Evolutionary conservation across 2,113 vertebrate species (phyloP).

Genomic region (Onychostoma macrolepis): DNA sequence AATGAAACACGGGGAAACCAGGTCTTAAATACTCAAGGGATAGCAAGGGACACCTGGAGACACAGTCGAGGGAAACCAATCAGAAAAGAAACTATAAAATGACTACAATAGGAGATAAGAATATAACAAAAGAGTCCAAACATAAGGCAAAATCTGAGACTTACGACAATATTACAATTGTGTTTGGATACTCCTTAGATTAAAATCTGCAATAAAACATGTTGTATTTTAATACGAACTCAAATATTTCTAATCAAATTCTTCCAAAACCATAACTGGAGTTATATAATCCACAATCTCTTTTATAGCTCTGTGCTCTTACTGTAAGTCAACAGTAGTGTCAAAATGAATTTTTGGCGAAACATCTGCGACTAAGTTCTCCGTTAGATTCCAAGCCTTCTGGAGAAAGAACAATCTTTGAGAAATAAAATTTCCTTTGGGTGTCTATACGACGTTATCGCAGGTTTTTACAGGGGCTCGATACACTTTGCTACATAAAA

Average conservation of each 20-base stretch:
- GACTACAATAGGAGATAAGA: no score
- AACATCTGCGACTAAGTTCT: not conserved
- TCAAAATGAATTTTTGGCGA: not conserved
- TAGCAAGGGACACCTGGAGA: no score
- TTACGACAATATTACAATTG: not conserved
- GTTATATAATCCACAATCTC: not conserved
- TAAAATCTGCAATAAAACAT: not conserved
- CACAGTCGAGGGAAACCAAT: no score
- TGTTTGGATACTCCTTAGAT: not conserved
- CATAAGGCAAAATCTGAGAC: no score
- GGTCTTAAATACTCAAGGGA: no score
- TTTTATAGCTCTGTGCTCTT: not conserved
- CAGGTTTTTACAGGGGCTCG: not conserved
- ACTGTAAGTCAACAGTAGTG: not conserved
- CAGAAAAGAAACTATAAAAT: no score
- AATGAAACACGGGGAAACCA: no score
- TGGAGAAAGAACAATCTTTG: not conserved
- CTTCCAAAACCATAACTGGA: not conserved
- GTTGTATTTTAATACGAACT: not conserved
- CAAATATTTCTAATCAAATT: not conserved
- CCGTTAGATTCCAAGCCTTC: not conserved
- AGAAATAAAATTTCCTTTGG: not conserved
- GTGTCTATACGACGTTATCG: not conserved
- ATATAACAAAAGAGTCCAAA: no score
- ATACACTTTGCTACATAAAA: not conserved